These are phyloP conservation scores for Saccopteryx leptura DNA, from an alignment of 2,113 vertebrate genomes.

Conservation along the genomic window DNA sequence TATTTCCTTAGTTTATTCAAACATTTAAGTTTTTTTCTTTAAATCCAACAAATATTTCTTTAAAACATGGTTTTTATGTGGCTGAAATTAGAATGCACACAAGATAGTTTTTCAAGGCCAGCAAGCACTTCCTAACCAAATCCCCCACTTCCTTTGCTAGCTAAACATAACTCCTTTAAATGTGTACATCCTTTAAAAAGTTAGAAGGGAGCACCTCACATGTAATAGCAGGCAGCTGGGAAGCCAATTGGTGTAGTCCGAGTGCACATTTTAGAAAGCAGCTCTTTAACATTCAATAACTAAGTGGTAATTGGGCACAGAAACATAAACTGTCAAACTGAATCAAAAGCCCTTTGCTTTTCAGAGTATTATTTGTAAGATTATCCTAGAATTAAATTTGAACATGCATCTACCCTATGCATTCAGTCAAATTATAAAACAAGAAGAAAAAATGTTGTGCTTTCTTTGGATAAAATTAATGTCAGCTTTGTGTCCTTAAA, in stretches of 20 bases:
- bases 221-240: constrained; percentile 82
- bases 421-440: constrained; percentile 85
- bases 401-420: constrained; percentile 85
- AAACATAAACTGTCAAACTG: constrained; percentile 87
- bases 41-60: constrained; percentile 45
- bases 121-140: constrained; percentile 84
- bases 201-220: constrained; percentile 74
- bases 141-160: constrained; percentile 83
- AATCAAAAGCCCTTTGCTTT: constrained; percentile 87
- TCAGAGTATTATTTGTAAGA: constrained; percentile 86
- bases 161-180: constrained; percentile 82
- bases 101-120: constrained; percentile 75
- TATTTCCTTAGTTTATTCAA: constrained; percentile 77
- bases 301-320: constrained; percentile 86
- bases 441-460: constrained; percentile 80
- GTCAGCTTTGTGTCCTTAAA: constrained; percentile 90
- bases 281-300: constrained; percentile 86
- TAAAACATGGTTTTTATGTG: constrained; percentile 70
- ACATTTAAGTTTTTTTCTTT: constrained; percentile 52
- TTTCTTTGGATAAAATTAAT: constrained; percentile 90
- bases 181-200: constrained; percentile 77
- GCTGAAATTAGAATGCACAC: constrained; percentile 68
- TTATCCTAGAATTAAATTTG: constrained; percentile 86
- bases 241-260: constrained; percentile 75
- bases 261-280: constrained; percentile 83